Evolutionary conservation across 2,113 vertebrate genomes (phyloP).

Genomic region (Romanogobio albipinnatus): DNA sequence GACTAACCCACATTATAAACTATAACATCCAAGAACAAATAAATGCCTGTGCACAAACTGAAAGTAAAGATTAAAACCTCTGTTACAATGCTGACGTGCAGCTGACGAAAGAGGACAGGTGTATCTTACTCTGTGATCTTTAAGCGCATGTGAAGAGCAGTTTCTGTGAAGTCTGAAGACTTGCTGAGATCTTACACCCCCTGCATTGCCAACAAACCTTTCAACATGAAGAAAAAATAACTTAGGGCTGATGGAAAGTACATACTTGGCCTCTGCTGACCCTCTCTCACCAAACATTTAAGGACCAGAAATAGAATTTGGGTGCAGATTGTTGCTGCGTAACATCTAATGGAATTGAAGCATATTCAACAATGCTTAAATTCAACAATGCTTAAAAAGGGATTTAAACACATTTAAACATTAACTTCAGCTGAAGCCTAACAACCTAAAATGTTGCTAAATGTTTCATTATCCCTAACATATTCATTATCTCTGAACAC

Average conservation of each 20-base stretch:
- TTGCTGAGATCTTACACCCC: slow-evolving; percentile 44
- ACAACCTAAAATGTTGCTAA: neutral
- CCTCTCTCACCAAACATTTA: neutral
- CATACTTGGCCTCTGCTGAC: slow-evolving; percentile 25
- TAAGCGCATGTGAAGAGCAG: slow-evolving; percentile 23
- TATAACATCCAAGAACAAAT: neutral
- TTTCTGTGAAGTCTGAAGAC: slow-evolving; percentile 33
- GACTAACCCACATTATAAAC: neutral
- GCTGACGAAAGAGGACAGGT: slow-evolving; percentile 30
- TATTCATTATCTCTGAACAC: neutral
- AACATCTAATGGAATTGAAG: too few relatives aligned
- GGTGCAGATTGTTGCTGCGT: too few relatives aligned
- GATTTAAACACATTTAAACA: too few relatives aligned
- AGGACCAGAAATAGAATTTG: neutral
- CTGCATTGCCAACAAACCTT: slow-evolving; percentile 16
- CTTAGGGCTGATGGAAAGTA: slow-evolving; percentile 28
- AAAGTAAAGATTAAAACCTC: slow-evolving; percentile 21
- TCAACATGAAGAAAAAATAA: slow-evolving; percentile 27
- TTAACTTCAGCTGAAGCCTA: neutral
- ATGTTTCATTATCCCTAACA: neutral
- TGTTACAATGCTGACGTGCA: slow-evolving; percentile 39
- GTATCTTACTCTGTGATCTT: slow-evolving; percentile 54
- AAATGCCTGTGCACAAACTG: slow-evolving; percentile 25
- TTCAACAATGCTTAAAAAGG: too few relatives aligned
- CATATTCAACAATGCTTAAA: too few relatives aligned